phyloP scores from a whole-genome alignment of 2,888 invertebrate genomes.

The Cantharis lateralis region DNA sequence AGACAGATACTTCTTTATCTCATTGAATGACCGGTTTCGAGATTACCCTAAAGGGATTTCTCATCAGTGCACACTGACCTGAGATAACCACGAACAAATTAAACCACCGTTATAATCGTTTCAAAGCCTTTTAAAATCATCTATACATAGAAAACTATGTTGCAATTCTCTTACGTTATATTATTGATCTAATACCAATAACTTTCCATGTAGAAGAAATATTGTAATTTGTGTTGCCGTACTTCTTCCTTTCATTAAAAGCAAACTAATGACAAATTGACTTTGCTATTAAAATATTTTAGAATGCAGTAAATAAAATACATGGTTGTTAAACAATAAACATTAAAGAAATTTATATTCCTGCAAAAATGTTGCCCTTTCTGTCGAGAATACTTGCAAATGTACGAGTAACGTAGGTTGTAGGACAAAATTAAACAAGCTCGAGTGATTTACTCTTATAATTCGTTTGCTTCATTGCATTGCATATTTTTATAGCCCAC shows the following conservation, averaged over 20 bases:
- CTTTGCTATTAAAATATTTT: not conserved
- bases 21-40: too few relatives aligned
- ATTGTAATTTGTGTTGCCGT: too few relatives aligned
- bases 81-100: too few relatives aligned
- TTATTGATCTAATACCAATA: too few relatives aligned
- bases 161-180: too few relatives aligned
- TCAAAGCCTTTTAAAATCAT: too few relatives aligned
- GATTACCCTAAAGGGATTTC: too few relatives aligned
- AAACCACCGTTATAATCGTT: too few relatives aligned
- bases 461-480: conserved; percentile 31
- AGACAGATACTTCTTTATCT: too few relatives aligned
- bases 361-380: not conserved
- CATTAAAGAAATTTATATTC: not conserved
- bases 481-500: conserved; percentile 22
- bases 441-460: conserved; percentile 23
- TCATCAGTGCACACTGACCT: too few relatives aligned
- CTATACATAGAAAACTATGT: too few relatives aligned
- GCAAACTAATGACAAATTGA: not conserved
- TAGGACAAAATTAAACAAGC: conserved; percentile 27
- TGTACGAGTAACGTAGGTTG: conserved; percentile 5
- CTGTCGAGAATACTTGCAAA: not conserved
- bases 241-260: not conserved
- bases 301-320: not conserved
- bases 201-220: too few relatives aligned
- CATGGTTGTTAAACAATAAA: not conserved